Evolutionary conservation across 2,888 invertebrate genomes (phyloP).

Genomic region (Pollenia amentaria): DNA sequence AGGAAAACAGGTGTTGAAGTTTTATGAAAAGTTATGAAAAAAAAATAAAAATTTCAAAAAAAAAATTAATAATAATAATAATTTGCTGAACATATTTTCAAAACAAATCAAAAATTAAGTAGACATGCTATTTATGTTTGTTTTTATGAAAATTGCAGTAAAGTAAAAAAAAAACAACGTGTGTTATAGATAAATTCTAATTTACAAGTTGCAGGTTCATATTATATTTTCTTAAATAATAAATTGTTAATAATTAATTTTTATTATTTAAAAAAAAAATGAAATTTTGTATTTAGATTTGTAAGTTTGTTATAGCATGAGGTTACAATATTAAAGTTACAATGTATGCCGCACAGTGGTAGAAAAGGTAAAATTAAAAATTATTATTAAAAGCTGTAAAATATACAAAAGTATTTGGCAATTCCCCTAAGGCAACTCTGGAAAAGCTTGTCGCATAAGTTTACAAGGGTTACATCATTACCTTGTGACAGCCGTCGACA

Average conservation of each 20-base stretch:
- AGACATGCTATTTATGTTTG: slow-evolving; percentile 14
- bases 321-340: too few species aligned
- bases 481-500: too few species aligned
- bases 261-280: neutral
- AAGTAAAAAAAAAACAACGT: slow-evolving; percentile 10
- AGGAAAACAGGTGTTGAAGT: slow-evolving; percentile 69
- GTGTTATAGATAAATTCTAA: slow-evolving; percentile 32
- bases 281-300: neutral
- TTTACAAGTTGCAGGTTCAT: slow-evolving; percentile 18
- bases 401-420: too few species aligned
- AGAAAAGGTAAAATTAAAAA: too few species aligned
- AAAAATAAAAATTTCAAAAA: slow-evolving; percentile 15
- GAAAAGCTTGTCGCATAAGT: too few species aligned
- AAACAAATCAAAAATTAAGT: slow-evolving; percentile 43
- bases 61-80: slow-evolving; percentile 10
- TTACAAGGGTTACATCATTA: too few species aligned
- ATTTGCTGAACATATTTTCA: slow-evolving; percentile 12
- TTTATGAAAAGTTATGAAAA: slow-evolving; percentile 30
- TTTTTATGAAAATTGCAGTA: neutral
- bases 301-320: too few species aligned
- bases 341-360: too few species aligned
- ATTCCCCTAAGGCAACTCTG: too few species aligned
- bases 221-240: neutral
- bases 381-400: too few species aligned
- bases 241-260: slow-evolving; percentile 57